phyloP scores from a whole-genome alignment of 2,888 invertebrate genomes.

The Dryococelus australis region DNA sequence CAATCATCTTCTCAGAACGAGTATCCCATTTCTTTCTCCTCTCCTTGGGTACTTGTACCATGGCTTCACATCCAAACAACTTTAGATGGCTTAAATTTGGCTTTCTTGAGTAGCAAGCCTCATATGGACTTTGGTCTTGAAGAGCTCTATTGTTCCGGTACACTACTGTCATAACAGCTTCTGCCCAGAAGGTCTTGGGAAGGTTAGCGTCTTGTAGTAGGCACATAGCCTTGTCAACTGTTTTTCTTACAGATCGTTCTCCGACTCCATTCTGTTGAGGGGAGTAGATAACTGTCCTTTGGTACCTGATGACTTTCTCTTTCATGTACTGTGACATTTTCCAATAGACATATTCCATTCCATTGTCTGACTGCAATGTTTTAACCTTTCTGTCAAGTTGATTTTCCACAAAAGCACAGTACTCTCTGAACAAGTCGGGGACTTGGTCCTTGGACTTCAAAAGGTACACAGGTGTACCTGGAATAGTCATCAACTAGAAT shows the following conservation, averaged over 20 bases:
- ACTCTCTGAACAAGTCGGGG: no score
- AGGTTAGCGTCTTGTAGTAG: neutral
- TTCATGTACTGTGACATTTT: neutral
- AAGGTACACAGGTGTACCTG: no score
- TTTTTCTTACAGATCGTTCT: neutral
- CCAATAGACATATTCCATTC: neutral
- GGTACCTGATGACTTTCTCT: neutral
- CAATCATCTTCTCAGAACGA: neutral
- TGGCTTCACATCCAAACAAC: no score
- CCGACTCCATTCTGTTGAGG: neutral
- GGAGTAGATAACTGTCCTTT: no score
- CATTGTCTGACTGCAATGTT: neutral
- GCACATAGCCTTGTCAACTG: neutral
- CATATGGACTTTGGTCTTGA: neutral
- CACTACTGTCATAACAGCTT: neutral
- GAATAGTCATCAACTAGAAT: neutral
- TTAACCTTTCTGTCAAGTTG: neutral
- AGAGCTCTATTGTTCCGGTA: no score
- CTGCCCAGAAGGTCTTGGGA: constrained; percentile 12
- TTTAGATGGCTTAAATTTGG: neutral
- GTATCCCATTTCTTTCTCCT: neutral
- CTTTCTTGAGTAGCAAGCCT: neutral
- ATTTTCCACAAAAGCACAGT: no score
- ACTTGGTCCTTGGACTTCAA: no score
- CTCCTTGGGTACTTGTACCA: neutral